Evolutionary conservation across 2,888 invertebrate species (phyloP), one percentile per base, ranked within the genome.

Genomic region (Apamea monoglypha): DNA sequence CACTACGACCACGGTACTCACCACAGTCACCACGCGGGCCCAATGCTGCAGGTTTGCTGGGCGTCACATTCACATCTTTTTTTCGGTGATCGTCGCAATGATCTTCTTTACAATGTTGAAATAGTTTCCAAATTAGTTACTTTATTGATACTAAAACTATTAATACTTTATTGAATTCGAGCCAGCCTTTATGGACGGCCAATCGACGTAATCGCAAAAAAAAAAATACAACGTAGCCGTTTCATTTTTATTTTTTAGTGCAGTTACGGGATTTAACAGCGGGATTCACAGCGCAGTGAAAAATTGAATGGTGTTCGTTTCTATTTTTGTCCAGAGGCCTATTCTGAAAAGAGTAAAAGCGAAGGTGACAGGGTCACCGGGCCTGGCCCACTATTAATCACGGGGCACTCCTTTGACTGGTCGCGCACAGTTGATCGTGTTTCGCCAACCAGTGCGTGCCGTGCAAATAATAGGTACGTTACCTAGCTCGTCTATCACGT

Each of bases 381-480:
- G n/a, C n/a, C n/a, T n/a, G n/a, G 21, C 18, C 61, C 18, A 72
- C 74, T 72, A 89, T 88, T 89, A 85, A 89, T 88, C 88, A 88
- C 74, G 32, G 64, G 66, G 63, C 88, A 75, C 87, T 82, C 87
- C 83, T 78, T 61, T 70, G 53, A 61, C 74, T 67, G 56, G 53
- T 53, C 61, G 32, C 21, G 72, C 61, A 56, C 76, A 21, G 64
- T 76, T 87, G 82, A 80, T 89, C 78, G 81, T 74, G 66, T 71
- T 69, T 56, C 67, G 36, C 40, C 32, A 61, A 63, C 61, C 70
- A 76, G 59, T 74, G 84, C 72, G 66, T 83, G 74, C 47, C 56
- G 50, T 32, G 61, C 59, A 63, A 72, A 25, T 25, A 36, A 36
- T 64, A 88, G 66, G n/a, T 36, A 32, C 32, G 18, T 63, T 29